These are phyloP conservation scores for Ispidina picta DNA, from an alignment of 2,797 vertebrate species.

Conservation along the genomic window DNA sequence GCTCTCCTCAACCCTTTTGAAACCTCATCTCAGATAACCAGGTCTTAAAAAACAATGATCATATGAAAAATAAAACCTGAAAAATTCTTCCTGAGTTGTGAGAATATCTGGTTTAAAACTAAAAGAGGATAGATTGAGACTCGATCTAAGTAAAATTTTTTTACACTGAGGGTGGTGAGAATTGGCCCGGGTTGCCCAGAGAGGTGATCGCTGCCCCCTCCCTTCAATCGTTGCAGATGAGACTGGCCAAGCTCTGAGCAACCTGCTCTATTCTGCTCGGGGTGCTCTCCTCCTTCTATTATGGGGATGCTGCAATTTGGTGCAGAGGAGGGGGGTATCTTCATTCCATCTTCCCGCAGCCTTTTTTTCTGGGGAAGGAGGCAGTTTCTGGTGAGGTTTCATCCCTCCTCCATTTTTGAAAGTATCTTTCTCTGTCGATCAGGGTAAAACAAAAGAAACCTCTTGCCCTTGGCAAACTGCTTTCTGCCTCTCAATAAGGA, in stretches of 20 bases:
- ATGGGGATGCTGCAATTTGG: not conserved
- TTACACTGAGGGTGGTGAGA: not conserved
- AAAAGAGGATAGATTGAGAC: not conserved
- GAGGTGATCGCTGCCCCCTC: not conserved
- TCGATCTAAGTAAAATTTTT: not conserved
- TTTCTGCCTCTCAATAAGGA: conserved; percentile 1
- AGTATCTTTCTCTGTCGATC: not conserved
- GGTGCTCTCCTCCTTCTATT: too few relatives aligned
- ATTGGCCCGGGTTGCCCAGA: not conserved
- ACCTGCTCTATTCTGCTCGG: not conserved
- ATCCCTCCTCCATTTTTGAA: not conserved
- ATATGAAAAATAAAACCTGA: not conserved
- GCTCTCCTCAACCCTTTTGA: not conserved
- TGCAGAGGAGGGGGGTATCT: not conserved
- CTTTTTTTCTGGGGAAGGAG: not conserved
- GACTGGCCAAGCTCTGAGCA: not conserved
- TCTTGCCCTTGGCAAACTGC: not conserved
- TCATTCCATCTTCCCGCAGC: not conserved
- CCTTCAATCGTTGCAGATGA: not conserved
- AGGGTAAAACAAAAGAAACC: not conserved
- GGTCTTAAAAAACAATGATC: not conserved
- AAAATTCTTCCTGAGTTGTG: not conserved
- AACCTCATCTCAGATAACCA: not conserved
- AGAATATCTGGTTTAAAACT: not conserved
- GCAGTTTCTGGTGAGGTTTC: not conserved